Evolutionary conservation across 2,113 vertebrate species (phyloP), one percentile per base, ranked within the genome.

Genomic region (Daubentonia madagascariensis): DNA sequence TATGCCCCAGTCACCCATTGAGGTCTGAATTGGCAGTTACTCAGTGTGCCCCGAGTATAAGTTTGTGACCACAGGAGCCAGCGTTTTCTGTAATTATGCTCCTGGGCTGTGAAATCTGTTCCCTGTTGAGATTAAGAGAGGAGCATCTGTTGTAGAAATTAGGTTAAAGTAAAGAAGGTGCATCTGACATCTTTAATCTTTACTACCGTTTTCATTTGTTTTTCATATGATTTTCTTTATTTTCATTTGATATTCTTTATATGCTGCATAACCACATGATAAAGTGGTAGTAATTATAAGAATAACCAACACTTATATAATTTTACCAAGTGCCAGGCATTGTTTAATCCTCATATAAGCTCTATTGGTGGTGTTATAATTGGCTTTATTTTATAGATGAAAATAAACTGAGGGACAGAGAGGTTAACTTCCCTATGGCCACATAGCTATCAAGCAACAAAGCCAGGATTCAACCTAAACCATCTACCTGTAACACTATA

Each of bases 121-220:
- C 96, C 98, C 98, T 97, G 97, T 98, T 98, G 99, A 98, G 98
- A 98, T 95, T 98, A 98, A 98, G 98, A 98, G 93, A 98, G 94
- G 80, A 98, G 95, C 98, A 98, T 99, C 98, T 99, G 98, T 98
- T 98, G 92, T 97, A 98, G 98, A 96, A 98, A 98, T 99, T 98
- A 98, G 95, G 97, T 98, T 98, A 98, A 98, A 98, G 98, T 98
- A 98, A 98, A 98, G 98, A 97, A 98, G 97, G 80, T 97, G n/a
- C 83, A 70, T 94, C 95, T 98, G 96, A 98, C 97, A 79, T 90
- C 75, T 98, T 98, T 98, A 97, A 98, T 97, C 96, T 95, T 96
- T 90, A 85, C 37, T 97, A 89, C 97, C 76, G 52, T 96, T 98
- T 98, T 30, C 28, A 63, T 63, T 63, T 30, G 61, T 13, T 63